phyloP scores from a whole-genome alignment of 2,797 vertebrate genomes.

The Tympanoctomys barrerae region DNA sequence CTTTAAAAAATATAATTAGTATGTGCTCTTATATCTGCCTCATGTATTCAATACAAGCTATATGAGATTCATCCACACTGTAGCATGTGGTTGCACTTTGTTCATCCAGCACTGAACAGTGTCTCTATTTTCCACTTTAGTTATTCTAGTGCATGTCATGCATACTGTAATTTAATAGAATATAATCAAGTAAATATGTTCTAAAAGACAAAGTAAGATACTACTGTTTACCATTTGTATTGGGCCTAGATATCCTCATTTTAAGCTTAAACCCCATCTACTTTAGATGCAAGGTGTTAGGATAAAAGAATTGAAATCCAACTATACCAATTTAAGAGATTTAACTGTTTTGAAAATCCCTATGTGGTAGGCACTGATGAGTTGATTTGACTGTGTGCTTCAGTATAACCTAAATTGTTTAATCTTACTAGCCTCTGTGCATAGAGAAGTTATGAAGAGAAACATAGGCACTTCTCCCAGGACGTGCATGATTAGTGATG shows the following conservation, averaged over 20 bases:
- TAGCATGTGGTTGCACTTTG: background rate
- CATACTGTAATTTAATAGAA: background rate
- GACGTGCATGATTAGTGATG: background rate
- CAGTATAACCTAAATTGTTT: background rate
- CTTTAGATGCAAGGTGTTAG: background rate
- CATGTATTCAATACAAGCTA: background rate
- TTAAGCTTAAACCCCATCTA: background rate
- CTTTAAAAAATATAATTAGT: background rate
- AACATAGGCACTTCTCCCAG: background rate
- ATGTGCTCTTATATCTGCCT: background rate
- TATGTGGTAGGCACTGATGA: background rate
- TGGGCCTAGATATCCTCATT: background rate
- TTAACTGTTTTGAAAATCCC: background rate
- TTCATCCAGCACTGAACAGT: background rate
- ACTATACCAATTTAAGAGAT: background rate
- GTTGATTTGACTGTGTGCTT: background rate
- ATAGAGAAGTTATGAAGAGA: background rate
- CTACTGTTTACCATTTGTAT: background rate
- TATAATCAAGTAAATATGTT: background rate
- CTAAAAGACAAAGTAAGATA: background rate
- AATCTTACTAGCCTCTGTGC: background rate
- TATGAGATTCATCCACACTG: background rate
- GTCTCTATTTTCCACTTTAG: background rate
- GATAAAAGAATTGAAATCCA: background rate
- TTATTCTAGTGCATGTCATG: background rate